Base-by-base conservation (phyloP, 2,888 invertebrate genomes). In the Tetragonisca angustula region DNA sequence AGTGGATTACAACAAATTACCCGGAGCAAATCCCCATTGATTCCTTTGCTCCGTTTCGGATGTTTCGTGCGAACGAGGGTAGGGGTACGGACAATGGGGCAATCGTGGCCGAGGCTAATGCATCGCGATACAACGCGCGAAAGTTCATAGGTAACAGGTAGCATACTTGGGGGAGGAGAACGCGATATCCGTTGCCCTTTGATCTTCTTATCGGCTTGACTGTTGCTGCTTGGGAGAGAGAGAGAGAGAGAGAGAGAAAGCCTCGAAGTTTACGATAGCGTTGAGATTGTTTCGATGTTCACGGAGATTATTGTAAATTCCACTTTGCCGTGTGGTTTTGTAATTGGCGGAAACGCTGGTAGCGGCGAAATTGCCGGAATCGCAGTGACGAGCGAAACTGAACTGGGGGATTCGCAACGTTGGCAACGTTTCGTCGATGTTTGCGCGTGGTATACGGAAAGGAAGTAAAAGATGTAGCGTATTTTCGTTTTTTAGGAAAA, bases 1-100 rank as follows among this genome's bases (percentile, higher is more conserved):
- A 84, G 59, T 64, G 79, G 79, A 84, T 84, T 83, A 83, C 75
- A 76, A 79, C 78, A 83, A 84, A 83, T 79, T 84, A 83, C 11
- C 49, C 32, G 36, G 24, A 13, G 2, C n/a, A 56, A 71, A 72
- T 65, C 71, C 77, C 72, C 43, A 78, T 78, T 78, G 77, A 79
- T 84, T 80, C 85, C 85, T 61, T 56, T 49, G n/a, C 64, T 17
- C 52, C 43, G 43, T n/a, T 36, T 49, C 32, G 49, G 17, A 64
- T 24, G 52, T 67, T 54, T 15, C 61, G 6, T 49, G 4, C 5
- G 19, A 67, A 27, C 71, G 5, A 2, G 27, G 27, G 27, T n/a
- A n/a, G 27, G 15, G 24, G 59, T 76, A 59, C 62, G 27, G 52
- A 81, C 76, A 76, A 62, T 52, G 49, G 62, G 27, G 27, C 50